Evolutionary conservation across 2,888 invertebrate genomes (phyloP), one percentile per base, ranked within the genome.

Genomic region (Arge pagana): DNA sequence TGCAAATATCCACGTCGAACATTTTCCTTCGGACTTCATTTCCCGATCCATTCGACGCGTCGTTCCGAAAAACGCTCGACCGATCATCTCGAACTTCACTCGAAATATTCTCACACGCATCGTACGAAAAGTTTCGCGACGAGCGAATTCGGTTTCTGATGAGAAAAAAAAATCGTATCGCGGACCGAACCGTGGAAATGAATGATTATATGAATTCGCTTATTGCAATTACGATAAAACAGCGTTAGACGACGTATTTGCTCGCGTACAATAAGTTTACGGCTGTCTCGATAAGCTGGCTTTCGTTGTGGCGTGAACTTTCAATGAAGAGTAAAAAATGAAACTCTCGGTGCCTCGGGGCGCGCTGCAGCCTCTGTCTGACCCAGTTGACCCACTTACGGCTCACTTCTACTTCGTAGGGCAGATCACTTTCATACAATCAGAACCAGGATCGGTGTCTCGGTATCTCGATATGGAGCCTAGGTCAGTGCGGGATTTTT

Each of bases 401-500:
- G 40, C 48, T 37, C 50, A 19, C 45, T 50, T 56, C 49, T 40
- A 52, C 60, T 59, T 64, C 58, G 50, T 37, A 48, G 30, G 36
- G 19, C 58, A 53, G 53, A 64, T 64, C 62, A 62, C 65, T 64
- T 64, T 63, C 64, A 58, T 64, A 56, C 54, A 55, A 33, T 23
- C 49, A 45, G 41, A 48, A 40, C 45, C 43, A 52, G 15, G 18
- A 31, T 19, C 33, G 30, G 16, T 16, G 21, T 55, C 15, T 21
- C 33, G 45, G 35, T 45, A 45, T 33, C 33, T 45, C 33, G 23
- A 45, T 33, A 51, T 41, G 48, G 37, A 63, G 57, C 65, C 58
- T 64, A 66, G 63, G 62, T 64, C 65, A 65, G 66, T 62, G 56
- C 43, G 54, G 30, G 24, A 49, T 21, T 52, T 24, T 37, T 13